Conservation (phyloP, 1,140 invertebrate species). For the Whitmania pigra region DNA sequence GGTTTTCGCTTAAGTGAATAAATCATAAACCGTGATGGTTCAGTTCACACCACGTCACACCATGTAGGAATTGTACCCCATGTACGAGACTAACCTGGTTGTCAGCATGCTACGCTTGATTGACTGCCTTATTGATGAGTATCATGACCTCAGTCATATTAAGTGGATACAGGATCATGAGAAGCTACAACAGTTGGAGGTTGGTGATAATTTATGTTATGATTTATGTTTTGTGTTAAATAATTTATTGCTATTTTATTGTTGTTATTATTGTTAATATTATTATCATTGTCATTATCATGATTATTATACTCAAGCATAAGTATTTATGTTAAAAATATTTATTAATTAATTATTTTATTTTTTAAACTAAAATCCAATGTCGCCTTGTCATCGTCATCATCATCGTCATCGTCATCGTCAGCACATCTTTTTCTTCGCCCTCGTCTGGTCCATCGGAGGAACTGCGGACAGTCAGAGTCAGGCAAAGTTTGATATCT, state of each 20-base stretch:
- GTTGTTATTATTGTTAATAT: no score
- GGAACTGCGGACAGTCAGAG: conserved; percentile 61
- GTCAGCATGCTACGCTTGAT: conserved; percentile 70
- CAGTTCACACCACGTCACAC: background rate
- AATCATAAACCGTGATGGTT: no score
- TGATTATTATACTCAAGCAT: background rate
- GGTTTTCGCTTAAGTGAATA: no score
- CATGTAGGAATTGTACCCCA: conserved; percentile 68
- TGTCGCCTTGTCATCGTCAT: background rate
- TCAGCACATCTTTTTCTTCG: conserved; percentile 79
- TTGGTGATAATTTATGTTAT: conserved; percentile 26
- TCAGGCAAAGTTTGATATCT: conserved; percentile 60
- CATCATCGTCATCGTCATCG: conserved; percentile 47
- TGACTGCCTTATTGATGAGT: conserved; percentile 76
- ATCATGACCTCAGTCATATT: conserved; percentile 49
- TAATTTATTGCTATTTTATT: no score
- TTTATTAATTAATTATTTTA: no score
- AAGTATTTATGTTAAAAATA: no score
- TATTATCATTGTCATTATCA: background rate
- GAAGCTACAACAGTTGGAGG: conserved; percentile 30
- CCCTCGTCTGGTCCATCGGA: conserved; percentile 79
- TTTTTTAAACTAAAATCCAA: background rate
- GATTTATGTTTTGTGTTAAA: background rate
- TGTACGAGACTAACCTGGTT: conserved; percentile 72
- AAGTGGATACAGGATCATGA: conserved; percentile 1